Evolutionary conservation across 2,797 vertebrate species (phyloP).

Genomic region (Choloepus didactylus): DNA sequence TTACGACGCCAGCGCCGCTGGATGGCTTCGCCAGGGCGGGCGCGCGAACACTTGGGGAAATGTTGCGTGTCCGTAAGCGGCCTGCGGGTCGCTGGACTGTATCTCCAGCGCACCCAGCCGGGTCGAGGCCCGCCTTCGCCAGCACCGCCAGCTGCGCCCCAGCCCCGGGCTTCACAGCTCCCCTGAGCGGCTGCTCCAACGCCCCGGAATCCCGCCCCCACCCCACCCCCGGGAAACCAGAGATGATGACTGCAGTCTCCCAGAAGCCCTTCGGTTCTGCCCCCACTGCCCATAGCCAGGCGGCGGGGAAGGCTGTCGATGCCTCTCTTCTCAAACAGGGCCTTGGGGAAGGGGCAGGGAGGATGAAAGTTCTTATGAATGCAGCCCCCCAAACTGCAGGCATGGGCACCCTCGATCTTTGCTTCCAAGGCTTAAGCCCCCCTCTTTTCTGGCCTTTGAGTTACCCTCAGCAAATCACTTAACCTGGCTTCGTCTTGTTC

Average conservation of each 20-base stretch:
- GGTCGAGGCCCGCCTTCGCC: too few species aligned
- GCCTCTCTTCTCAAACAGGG: background rate
- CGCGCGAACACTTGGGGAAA: too few species aligned
- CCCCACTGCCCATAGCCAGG: background rate
- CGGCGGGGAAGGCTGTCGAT: background rate
- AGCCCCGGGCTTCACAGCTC: background rate
- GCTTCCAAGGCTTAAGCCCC: background rate
- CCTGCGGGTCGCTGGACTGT: too few species aligned
- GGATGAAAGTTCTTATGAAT: background rate
- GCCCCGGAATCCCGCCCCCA: background rate
- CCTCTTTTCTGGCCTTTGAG: background rate
- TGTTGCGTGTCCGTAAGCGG: too few species aligned
- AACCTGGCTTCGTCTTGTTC: background rate
- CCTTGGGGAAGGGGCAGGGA: background rate
- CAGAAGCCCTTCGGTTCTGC: background rate
- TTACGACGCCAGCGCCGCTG: too few species aligned
- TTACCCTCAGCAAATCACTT: background rate
- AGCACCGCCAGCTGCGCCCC: fast-evolving
- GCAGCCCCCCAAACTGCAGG: background rate
- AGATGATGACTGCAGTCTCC: background rate
- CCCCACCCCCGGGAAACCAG: background rate
- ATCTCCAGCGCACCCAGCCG: too few species aligned
- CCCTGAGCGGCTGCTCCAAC: background rate
- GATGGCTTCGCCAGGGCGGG: too few species aligned
- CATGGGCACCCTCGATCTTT: background rate